A percentile compares a stretch with the other conserved stretches of the same genome.
phyloP scores from a whole-genome alignment of 2,797 vertebrate species.

The Streptopelia turtur region DNA sequence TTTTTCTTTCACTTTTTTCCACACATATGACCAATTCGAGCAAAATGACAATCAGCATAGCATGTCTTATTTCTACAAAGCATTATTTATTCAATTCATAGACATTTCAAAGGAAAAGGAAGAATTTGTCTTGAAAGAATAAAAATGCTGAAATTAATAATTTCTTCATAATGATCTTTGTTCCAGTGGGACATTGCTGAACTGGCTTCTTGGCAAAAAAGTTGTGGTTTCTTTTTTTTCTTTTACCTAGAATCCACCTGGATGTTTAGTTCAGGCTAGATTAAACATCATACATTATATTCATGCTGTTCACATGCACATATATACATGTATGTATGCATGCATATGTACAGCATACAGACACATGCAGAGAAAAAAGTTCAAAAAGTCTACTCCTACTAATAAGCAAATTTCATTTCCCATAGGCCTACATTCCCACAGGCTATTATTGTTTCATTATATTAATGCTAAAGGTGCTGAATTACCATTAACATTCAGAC shows the following conservation, averaged over 20 bases:
- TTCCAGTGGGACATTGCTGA: background rate
- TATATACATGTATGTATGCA: background rate
- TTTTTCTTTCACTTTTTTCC: background rate
- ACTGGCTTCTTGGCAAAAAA: background rate
- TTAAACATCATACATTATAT: background rate
- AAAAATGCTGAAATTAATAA: background rate
- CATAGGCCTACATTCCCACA: background rate
- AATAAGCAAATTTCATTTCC: background rate
- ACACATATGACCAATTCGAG: background rate
- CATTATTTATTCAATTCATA: background rate
- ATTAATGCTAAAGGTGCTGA: background rate
- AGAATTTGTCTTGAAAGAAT: background rate
- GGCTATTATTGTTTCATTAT: background rate
- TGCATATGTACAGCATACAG: background rate
- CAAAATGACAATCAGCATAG: background rate
- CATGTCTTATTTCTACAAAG: background rate
- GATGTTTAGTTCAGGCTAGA: background rate
- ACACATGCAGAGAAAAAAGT: background rate
- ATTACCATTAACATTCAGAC: background rate
- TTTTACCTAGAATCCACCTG: background rate
- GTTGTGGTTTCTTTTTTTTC: background rate
- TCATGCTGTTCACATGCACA: background rate
- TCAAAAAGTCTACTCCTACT: background rate
- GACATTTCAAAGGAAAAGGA: background rate
- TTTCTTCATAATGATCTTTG: background rate